Base-by-base conservation (phyloP, 2,113 vertebrate genomes). In the Castor canadensis region DNA sequence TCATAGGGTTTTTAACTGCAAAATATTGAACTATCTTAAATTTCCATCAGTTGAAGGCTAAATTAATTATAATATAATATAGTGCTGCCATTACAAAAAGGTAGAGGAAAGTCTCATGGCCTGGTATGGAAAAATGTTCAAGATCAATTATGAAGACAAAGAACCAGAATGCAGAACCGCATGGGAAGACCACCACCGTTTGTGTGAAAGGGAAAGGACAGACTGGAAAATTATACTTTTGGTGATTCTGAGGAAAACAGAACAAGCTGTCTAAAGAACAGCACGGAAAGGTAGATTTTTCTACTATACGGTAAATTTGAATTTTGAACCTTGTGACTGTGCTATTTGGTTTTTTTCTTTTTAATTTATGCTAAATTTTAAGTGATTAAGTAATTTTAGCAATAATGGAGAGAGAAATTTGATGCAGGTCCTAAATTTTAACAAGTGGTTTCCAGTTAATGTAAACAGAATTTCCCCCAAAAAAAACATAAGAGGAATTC, bases 361-460 rank as follows among this genome's bases (percentile, higher is more conserved):
- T n/a, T n/a, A n/a, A 66, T 76, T 67, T 38, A 93, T 81, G 38
- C 80, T 62, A 90, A 94, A 84, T 79, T 38, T 93, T 75, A 87
- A 83, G 5, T 81, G 32, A 43, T 32, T 62, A 47, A n/a, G n/a
- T 43, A 93, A 85, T 73, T 93, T 77, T 85, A 92, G 35, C 43
- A 88, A 47, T 72, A 69, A 49, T 30, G 24, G 6, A 81, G 32
- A 62, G 9, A 90, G 10, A 85, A 5, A 19, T 38, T 62, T 85
- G 49, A 75, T 69, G 85, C 26, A 52, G 3, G 38, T 67, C 54
- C 81, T 84, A 71, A 76, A 35, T 93, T 90, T 92, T 87, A 91
- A 72, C 54, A 88, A 40, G 6, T 20, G 43, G 10, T 49, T n/a
- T 92, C 47, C 40, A 60, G 5, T 72, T 83, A 91, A 72, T 54